Evolutionary conservation across 2,888 invertebrate genomes (phyloP), one percentile per base, ranked within the genome.

Genomic region (Diploptera punctata): DNA sequence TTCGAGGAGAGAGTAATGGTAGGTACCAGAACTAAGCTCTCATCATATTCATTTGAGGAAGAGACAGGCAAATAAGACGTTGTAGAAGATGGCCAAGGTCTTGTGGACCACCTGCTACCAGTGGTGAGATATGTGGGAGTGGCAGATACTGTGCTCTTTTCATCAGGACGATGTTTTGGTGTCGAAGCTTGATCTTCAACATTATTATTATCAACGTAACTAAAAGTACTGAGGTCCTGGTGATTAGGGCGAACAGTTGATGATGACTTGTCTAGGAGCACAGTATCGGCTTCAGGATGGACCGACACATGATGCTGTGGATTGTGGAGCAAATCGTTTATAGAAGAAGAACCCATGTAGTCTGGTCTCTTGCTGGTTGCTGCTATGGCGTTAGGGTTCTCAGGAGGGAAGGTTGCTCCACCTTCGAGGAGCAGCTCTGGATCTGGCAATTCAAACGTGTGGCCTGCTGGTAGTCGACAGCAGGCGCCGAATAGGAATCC

Each of bases 401-500:
- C 61, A 47, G 68, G 26, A 18, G 68, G 19, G 68, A 49, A 65
- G 18, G 19, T 65, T 21, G 33, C 68, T 33, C 19, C 38, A 7
- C 31, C 21, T 38, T 61, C 47, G 54, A 13, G 16, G 61, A 60
- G 44, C 21, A 67, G 67, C 26, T 70, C 68, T 24, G 43, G 29
- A 18, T 68, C 71, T 54, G 71, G 67, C 62, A 60, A 68, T 33
- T 69, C 67, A 24, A 68, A 57, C 21, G 65, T 65, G 61, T 67
- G 62, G 16, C 79, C 24, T 82, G 81, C 68, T 76, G 89, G 88
- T 29, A 95, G 86, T 79, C 93, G 91, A 80, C 96, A 97, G 82
- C 96, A 97, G 0, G 96, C 94, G 1, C 96, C 96, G 79, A 95
- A 95, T n/a, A 94, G 86, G 81, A 94, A 94, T 0, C 96, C 94